A percentile compares a stretch with the other conserved stretches of the same genome.
phyloP scores from a whole-genome alignment of 1,140 invertebrate genomes.

The Drosophila tristis region DNA sequence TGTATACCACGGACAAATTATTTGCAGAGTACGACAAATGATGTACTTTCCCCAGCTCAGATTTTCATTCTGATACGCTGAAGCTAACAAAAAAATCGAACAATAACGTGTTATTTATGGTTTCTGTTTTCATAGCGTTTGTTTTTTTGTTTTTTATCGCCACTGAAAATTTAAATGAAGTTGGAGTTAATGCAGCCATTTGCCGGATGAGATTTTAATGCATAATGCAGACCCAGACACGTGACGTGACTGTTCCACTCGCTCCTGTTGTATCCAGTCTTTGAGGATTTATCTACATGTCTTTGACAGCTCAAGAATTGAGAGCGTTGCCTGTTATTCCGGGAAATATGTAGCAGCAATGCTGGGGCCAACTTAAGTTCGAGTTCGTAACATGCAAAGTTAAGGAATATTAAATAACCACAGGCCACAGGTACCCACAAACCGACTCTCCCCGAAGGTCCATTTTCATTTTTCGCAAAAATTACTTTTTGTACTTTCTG shows the following conservation, averaged over 20 bases:
- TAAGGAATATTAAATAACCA: constrained; percentile 63
- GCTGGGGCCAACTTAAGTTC: constrained; percentile 64
- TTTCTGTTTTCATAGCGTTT: constrained; percentile 40
- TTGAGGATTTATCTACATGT: constrained; percentile 36
- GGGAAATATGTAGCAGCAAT: constrained; percentile 34
- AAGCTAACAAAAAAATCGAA: constrained; percentile 25
- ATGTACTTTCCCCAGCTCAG: constrained; percentile 9
- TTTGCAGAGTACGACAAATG: constrained; percentile 5
- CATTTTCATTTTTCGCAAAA: too few species aligned
- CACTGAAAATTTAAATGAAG: constrained; percentile 56
- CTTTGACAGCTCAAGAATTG: constrained; percentile 71
- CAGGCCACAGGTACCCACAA: constrained; percentile 37
- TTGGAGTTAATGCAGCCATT: constrained; percentile 65
- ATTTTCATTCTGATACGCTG: constrained; percentile 18
- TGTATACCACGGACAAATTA: neutral
- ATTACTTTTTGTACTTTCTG: constrained; percentile 2
- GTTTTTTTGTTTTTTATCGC: constrained; percentile 24
- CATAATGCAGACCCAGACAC: constrained; percentile 43
- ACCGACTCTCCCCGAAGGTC: neutral
- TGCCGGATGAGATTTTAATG: constrained; percentile 63
- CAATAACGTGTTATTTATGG: constrained; percentile 74
- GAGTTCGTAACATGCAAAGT: constrained; percentile 29
- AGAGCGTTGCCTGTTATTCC: constrained; percentile 42
- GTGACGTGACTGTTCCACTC: constrained; percentile 11
- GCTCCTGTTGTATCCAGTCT: constrained; percentile 15